Conservation (phyloP, 2,113 vertebrate genomes). For the Calidris pygmaea region DNA sequence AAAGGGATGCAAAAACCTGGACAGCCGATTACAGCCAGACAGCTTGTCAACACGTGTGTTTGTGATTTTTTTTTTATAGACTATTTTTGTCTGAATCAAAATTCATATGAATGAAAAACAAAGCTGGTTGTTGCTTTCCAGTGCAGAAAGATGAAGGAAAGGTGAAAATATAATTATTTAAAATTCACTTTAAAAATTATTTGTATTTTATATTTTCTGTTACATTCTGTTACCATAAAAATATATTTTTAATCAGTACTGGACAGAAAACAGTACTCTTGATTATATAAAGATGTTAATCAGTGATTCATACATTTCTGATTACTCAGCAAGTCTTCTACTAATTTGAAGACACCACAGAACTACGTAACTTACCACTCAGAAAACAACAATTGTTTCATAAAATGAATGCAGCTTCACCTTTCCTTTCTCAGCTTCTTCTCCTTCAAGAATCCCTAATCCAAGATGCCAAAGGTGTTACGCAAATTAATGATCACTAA, state of each 20-base stretch:
- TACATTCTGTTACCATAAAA: not conserved
- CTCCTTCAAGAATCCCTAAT: not conserved
- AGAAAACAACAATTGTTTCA: not conserved
- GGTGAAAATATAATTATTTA: not conserved
- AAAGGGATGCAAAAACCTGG: not conserved
- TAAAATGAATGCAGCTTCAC: not conserved
- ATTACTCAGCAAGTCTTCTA: not conserved
- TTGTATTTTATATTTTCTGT: not conserved
- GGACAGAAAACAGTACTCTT: not conserved
- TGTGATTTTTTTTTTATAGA: not conserved
- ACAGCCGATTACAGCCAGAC: not conserved
- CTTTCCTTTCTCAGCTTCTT: not conserved
- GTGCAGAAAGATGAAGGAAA: not conserved
- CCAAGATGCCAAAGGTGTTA: not conserved
- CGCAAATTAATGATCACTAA: not conserved
- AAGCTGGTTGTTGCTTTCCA: not conserved
- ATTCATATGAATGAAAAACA: not conserved
- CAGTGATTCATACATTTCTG: not conserved
- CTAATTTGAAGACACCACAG: not conserved
- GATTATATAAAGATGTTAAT: not conserved
- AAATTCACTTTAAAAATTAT: not conserved
- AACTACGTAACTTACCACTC: rapidly evolving
- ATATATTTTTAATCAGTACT: not conserved
- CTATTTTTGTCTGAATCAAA: not conserved
- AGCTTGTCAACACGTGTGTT: not conserved